A percentile compares a stretch with the other conserved stretches of the same genome.
phyloP scores from a whole-genome alignment of 2,797 vertebrate genomes.

The Sebastiscus tertius region DNA sequence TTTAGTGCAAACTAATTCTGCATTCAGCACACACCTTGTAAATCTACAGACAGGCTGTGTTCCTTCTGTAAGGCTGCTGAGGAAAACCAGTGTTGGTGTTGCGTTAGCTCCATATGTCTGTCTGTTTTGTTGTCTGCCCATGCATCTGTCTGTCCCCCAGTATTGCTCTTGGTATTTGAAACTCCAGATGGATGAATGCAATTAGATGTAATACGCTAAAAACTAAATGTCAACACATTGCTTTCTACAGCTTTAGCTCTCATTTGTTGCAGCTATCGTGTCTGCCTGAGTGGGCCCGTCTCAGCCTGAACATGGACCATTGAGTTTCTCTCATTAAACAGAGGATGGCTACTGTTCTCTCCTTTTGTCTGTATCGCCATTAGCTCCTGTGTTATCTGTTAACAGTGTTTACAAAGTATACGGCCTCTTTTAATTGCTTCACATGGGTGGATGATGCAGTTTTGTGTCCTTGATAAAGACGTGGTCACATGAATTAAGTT shows the following conservation, averaged over 20 bases:
- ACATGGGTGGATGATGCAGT: background rate
- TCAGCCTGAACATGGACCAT: constrained; percentile 62
- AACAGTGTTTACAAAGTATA: constrained; percentile 22
- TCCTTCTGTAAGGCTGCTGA: constrained; percentile 32
- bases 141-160: constrained; percentile 48
- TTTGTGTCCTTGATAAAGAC: constrained; percentile 22
- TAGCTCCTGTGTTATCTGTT: constrained; percentile 39
- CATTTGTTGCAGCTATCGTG: constrained; percentile 53
- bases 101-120: constrained; percentile 42
- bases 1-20: constrained; percentile 26
- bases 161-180: constrained; percentile 53
- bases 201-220: constrained; percentile 64
- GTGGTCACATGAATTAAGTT: background rate
- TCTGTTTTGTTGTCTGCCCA: constrained; percentile 31
- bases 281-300: constrained; percentile 57
- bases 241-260: constrained; percentile 47
- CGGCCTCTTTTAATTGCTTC: constrained; percentile 6
- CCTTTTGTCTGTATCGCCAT: constrained; percentile 26
- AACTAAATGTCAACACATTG: constrained; percentile 66
- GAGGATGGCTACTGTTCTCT: constrained; percentile 24
- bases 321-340: constrained; percentile 69
- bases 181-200: constrained; percentile 70
- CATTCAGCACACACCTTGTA: constrained; percentile 27
- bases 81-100: constrained; percentile 24
- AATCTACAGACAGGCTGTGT: constrained; percentile 34